Evolutionary conservation across 1,140 invertebrate genomes (phyloP).

Genomic region (Caenorhabditis latens): DNA sequence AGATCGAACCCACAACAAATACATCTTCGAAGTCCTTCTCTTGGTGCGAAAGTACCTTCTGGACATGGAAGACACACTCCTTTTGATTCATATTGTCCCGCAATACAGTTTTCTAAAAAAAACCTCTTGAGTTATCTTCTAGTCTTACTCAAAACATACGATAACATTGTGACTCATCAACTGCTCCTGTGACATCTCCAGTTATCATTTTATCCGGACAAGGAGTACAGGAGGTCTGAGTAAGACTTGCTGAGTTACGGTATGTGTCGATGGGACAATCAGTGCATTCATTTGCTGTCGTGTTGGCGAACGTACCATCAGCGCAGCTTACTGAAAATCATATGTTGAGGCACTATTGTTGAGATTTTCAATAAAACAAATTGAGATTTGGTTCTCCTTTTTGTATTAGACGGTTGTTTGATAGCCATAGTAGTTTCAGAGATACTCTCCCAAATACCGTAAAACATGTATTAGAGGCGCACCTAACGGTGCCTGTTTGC

Average conservation of each 20-base stretch:
- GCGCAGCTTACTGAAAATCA: constrained; percentile 1
- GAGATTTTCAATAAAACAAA: no score
- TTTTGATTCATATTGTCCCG: constrained; percentile 17
- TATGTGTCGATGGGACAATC: constrained; percentile 3
- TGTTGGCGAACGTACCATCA: constrained; percentile 4
- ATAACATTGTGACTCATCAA: constrained; percentile 32
- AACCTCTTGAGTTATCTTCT: neutral
- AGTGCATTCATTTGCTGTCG: neutral
- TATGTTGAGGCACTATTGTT: no score
- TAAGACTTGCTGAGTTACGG: neutral
- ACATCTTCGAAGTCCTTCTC: constrained; percentile 5
- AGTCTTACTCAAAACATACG: neutral
- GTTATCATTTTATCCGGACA: constrained; percentile 2
- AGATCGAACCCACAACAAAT: constrained; percentile 18
- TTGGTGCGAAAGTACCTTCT: neutral
- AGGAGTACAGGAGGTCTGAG: neutral
- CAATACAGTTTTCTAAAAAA: neutral
- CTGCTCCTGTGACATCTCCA: neutral
- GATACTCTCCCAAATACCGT: no score
- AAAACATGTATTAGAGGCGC: no score
- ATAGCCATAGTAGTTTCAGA: no score
- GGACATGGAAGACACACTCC: neutral
- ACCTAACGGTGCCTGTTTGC: no score
- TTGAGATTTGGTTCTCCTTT: neutral
- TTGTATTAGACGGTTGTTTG: no score